Evolutionary conservation across 1,140 invertebrate species (phyloP).

Genomic region (Drosophila nigromelanica): DNA sequence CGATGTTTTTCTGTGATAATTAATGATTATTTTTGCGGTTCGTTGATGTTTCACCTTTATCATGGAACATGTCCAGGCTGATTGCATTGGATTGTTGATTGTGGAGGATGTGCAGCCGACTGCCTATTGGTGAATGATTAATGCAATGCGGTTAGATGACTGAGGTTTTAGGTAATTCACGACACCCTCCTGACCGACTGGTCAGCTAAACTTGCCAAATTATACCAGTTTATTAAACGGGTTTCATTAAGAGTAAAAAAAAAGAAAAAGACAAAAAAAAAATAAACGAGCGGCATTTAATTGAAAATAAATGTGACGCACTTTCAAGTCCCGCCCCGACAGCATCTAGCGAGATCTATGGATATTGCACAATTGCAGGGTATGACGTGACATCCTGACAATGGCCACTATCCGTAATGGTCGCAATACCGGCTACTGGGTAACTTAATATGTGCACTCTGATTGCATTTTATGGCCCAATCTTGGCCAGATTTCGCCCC

Average conservation of each 20-base stretch:
- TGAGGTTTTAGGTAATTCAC: constrained; percentile 15
- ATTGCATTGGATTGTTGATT: constrained; percentile 6
- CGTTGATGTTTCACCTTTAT: constrained; percentile 14
- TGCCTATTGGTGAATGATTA: constrained; percentile 43
- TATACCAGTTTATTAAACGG: constrained; percentile 66
- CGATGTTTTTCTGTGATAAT: constrained; percentile 20
- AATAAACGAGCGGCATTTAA: constrained; percentile 12
- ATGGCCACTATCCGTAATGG: no score
- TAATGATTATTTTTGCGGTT: constrained; percentile 27
- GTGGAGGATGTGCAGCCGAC: constrained; percentile 59
- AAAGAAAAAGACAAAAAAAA: constrained; percentile 27
- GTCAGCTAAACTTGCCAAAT: constrained; percentile 50
- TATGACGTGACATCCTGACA: constrained; percentile 74
- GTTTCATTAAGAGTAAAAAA: constrained; percentile 52
- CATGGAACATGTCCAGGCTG: background rate
- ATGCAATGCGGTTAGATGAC: constrained; percentile 8
- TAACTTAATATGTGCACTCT: constrained; percentile 65
- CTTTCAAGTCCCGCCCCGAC: constrained; percentile 40
- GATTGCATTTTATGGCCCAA: constrained; percentile 67
- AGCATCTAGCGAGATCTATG: constrained; percentile 18
- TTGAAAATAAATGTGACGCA: constrained; percentile 43
- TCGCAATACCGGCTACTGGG: constrained; percentile 22
- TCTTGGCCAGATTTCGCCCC: constrained; percentile 39
- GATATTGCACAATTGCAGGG: constrained; percentile 62
- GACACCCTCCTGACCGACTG: constrained; percentile 14